phyloP scores from a whole-genome alignment of 2,888 invertebrate genomes.

The Chironomus riparius region DNA sequence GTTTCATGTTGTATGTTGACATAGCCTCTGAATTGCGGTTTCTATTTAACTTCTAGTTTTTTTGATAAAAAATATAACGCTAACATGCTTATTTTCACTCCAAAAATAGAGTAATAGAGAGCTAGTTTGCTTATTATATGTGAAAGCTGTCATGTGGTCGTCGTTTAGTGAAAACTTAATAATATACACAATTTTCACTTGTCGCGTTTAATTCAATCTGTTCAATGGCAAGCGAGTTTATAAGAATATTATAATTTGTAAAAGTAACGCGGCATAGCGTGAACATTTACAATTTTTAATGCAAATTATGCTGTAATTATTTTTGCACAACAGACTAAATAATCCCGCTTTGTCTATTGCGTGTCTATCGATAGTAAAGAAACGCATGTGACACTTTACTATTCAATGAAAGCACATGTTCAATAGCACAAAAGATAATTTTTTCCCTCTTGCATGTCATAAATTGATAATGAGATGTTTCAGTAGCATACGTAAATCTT shows the following conservation, averaged over 20 bases:
- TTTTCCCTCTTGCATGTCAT: neutral
- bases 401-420: neutral
- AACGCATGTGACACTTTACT: neutral
- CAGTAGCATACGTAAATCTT: neutral
- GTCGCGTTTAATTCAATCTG: too few species aligned
- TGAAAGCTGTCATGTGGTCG: slow-evolving; percentile 16
- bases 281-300: too few species aligned
- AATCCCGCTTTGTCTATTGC: neutral
- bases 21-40: neutral
- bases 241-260: too few species aligned
- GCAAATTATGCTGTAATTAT: neutral
- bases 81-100: neutral
- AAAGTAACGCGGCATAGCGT: too few species aligned
- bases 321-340: neutral
- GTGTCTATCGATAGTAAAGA: neutral
- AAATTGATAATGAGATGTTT: neutral
- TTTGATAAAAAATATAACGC: neutral
- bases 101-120: neutral
- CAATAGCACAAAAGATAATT: neutral
- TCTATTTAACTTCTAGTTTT: neutral
- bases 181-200: neutral
- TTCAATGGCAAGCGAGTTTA: too few species aligned
- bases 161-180: neutral
- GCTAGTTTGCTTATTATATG: neutral
- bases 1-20: neutral